Evolutionary conservation across 2,797 vertebrate species (phyloP).

Genomic region (Anas acuta): DNA sequence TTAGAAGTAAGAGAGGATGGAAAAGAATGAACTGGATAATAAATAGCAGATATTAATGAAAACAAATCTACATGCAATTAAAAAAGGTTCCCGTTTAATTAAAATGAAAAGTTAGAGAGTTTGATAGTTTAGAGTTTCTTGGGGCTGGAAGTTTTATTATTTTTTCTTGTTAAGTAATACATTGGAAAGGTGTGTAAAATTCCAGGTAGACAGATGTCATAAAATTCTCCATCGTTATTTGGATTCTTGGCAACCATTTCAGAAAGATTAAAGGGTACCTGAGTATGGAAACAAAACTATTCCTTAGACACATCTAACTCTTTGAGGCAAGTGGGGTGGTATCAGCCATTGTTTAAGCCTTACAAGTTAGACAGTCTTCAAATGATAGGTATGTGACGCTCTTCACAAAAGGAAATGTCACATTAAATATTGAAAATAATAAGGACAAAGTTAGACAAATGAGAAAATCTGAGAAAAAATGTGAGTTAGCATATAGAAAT

Average conservation of each 20-base stretch:
- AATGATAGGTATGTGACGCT: background rate
- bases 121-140: background rate
- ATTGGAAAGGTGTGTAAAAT: background rate
- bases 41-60: background rate
- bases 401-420: background rate
- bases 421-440: conserved; percentile 30
- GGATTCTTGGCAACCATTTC: background rate
- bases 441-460: background rate
- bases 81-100: background rate
- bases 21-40: background rate
- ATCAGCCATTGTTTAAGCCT: background rate
- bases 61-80: background rate
- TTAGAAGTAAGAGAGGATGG: background rate
- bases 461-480: background rate
- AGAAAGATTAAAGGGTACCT: background rate
- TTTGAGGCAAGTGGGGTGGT: background rate
- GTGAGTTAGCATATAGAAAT: conserved; percentile 23
- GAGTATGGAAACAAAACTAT: background rate
- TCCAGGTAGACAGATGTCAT: background rate
- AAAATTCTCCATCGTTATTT: background rate
- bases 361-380: background rate
- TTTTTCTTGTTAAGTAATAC: background rate
- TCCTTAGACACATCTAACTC: background rate
- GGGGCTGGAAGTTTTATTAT: background rate
- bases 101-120: background rate